Evolutionary conservation across 2,113 vertebrate genomes (phyloP).

Genomic region (Diadophis punctatus): DNA sequence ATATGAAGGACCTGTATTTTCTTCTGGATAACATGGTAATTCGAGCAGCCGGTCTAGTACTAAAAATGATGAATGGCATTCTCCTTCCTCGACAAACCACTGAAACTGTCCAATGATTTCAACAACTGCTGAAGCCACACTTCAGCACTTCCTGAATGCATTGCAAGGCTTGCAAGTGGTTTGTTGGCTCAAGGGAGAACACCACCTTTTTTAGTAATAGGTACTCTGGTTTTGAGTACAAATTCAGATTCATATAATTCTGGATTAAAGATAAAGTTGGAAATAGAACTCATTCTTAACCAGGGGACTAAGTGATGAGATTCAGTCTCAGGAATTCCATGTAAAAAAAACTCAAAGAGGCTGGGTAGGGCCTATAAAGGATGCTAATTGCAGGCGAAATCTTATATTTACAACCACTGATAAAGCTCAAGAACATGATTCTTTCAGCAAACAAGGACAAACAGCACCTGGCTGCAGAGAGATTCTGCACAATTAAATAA

Average conservation of each 20-base stretch:
- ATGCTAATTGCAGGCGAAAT: neutral
- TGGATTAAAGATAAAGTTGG: neutral
- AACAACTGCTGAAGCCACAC: neutral
- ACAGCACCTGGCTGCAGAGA: neutral
- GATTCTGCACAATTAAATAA: neutral
- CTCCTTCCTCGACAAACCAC: neutral
- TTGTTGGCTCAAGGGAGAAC: neutral
- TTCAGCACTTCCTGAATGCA: neutral
- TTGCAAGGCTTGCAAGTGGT: too few relatives aligned
- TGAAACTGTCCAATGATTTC: neutral
- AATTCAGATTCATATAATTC: neutral
- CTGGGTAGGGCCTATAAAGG: neutral
- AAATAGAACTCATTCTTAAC: neutral
- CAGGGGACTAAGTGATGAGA: neutral
- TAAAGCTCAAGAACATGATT: neutral
- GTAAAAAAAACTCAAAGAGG: neutral
- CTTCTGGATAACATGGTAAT: neutral
- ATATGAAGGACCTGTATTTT: neutral
- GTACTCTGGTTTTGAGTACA: neutral
- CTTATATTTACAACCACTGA: neutral
- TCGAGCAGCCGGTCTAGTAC: neutral
- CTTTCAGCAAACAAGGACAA: neutral
- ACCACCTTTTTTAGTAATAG: neutral
- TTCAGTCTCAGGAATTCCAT: neutral
- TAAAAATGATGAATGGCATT: neutral